phyloP scores from a whole-genome alignment of 2,797 vertebrate genomes.

The Macrochelys suwanniensis region DNA sequence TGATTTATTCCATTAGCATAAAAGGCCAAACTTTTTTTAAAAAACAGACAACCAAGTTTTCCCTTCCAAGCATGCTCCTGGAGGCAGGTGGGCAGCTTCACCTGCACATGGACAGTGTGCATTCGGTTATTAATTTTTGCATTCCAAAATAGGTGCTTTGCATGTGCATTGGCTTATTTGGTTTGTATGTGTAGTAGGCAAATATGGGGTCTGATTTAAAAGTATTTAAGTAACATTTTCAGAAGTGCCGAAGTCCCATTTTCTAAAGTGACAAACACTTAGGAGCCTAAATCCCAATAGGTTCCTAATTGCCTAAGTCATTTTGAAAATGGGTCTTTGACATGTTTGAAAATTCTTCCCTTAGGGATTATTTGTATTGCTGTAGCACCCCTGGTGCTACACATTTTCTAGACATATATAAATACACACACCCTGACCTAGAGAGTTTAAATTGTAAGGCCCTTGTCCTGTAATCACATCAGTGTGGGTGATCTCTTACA shows the following conservation, averaged over 20 bases:
- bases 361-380: background rate
- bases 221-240: background rate
- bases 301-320: background rate
- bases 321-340: background rate
- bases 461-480: slow-evolving; percentile 3
- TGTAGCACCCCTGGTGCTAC: background rate
- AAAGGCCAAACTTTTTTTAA: background rate
- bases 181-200: background rate
- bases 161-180: background rate
- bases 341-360: background rate
- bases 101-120: background rate
- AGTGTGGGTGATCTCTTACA: background rate
- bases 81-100: background rate
- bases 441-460: background rate
- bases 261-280: background rate
- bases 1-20: background rate
- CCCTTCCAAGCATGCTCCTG: background rate
- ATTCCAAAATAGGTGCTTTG: background rate
- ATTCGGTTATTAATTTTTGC: rapidly evolving
- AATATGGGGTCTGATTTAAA: background rate
- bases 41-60: background rate
- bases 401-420: background rate
- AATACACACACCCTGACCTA: background rate
- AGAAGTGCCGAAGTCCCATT: background rate
- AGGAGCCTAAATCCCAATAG: background rate